These are phyloP conservation scores for Coranthus polyacanthus DNA, from an alignment of 2,797 vertebrate genomes.

Conservation along the genomic window DNA sequence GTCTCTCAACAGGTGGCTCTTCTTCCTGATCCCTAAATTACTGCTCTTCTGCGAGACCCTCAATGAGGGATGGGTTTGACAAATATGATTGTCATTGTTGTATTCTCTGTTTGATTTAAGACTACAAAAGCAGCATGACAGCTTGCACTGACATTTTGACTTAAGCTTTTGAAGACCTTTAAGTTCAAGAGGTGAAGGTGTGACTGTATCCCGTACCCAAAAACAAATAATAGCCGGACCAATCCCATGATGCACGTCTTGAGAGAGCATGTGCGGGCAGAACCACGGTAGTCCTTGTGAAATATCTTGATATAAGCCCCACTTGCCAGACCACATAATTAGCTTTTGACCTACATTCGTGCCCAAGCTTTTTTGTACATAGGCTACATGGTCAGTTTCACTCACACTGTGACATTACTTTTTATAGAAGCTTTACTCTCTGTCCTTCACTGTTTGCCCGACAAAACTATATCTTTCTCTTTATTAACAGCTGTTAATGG, in stretches of 20 bases:
- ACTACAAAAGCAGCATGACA: constrained; percentile 73
- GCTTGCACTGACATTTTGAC: constrained; percentile 72
- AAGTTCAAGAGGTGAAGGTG: constrained; percentile 77
- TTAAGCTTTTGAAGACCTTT: constrained; percentile 74
- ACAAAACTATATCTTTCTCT: constrained; percentile 60
- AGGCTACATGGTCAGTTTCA: constrained; percentile 73
- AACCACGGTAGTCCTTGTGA: constrained; percentile 75
- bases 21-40: constrained; percentile 82
- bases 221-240: constrained; percentile 72
- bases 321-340: constrained; percentile 80
- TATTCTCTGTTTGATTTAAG: constrained; percentile 72
- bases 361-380: constrained; percentile 57
- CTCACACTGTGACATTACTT: constrained; percentile 55
- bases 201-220: constrained; percentile 74
- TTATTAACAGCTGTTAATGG: constrained; percentile 74
- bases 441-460: constrained; percentile 61
- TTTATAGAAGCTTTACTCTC: constrained; percentile 55
- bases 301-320: constrained; percentile 79
- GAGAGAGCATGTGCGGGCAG: constrained; percentile 74
- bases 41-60: constrained; percentile 74
- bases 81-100: constrained; percentile 64
- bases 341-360: constrained; percentile 84
- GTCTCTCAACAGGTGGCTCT: constrained; percentile 81
- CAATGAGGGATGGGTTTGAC: constrained; percentile 68
- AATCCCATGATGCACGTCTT: constrained; percentile 76